phyloP scores from a whole-genome alignment of 2,888 invertebrate genomes.

The Rhagonycha fulva region DNA sequence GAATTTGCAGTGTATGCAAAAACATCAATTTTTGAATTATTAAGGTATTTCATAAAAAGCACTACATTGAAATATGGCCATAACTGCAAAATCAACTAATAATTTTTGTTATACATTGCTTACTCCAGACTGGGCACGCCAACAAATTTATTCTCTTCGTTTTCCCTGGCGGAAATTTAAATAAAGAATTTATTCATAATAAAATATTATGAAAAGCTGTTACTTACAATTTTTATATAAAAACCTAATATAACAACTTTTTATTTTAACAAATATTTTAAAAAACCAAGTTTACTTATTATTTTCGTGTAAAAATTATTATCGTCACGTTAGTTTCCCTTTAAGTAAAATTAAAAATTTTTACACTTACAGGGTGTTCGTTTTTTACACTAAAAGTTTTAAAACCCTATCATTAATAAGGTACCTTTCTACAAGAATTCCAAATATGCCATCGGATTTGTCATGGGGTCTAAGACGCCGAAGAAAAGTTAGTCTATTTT shows the following conservation, averaged over 20 bases:
- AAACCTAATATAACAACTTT: neutral
- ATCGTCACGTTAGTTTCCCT: no score
- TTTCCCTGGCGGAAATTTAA: neutral
- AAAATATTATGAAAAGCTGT: neutral
- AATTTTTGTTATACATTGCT: neutral
- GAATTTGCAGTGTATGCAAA: neutral
- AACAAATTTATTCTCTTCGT: neutral
- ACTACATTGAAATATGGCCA: neutral
- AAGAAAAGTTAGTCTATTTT: no score
- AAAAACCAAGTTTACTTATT: neutral
- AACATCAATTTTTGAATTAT: neutral
- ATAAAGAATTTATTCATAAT: neutral
- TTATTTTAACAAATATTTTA: neutral
- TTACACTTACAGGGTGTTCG: no score
- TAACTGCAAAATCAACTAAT: neutral
- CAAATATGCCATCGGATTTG: no score
- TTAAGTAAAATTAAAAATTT: no score
- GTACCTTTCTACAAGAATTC: no score
- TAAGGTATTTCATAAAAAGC: neutral
- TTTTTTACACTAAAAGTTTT: no score
- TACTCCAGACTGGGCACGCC: neutral
- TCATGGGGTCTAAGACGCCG: no score
- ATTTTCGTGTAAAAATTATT: neutral
- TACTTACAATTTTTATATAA: neutral
- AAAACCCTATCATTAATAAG: no score